Evolutionary conservation across 2,888 invertebrate species (phyloP).

Genomic region (Drosophila phalerata): DNA sequence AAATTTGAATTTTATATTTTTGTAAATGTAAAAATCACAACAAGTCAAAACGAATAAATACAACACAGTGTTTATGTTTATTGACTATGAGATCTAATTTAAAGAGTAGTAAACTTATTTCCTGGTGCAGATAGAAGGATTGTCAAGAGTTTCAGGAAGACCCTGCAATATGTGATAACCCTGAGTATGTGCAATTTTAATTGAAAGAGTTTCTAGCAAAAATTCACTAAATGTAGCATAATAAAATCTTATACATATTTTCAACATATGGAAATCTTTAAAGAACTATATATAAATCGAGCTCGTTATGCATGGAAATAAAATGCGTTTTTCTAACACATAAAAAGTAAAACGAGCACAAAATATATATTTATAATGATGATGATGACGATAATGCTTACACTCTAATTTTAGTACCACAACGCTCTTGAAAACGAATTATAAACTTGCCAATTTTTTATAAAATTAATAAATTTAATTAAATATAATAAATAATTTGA

Average conservation of each 20-base stretch:
- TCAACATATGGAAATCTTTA: constrained; percentile 23
- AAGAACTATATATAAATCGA: constrained; percentile 20
- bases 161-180: background rate
- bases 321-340: constrained; percentile 8
- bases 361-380: background rate
- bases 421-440: background rate
- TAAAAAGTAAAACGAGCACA: background rate
- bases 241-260: constrained; percentile 1
- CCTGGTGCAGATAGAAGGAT: background rate
- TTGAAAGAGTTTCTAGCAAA: background rate
- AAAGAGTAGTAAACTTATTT: background rate
- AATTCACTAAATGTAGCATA: constrained; percentile 2
- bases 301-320: background rate
- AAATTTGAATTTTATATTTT: background rate
- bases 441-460: no score
- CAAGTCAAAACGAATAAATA: constrained; percentile 11
- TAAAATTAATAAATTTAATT: no score
- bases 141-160: background rate
- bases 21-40: constrained; percentile 3
- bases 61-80: background rate
- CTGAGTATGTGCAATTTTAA: background rate
- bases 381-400: background rate
- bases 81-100: constrained; percentile 5
- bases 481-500: no score
- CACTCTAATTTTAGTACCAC: background rate